These are phyloP conservation scores for Dolichopus griseipennis DNA, from an alignment of 2,888 invertebrate genomes.

Conservation along the genomic window DNA sequence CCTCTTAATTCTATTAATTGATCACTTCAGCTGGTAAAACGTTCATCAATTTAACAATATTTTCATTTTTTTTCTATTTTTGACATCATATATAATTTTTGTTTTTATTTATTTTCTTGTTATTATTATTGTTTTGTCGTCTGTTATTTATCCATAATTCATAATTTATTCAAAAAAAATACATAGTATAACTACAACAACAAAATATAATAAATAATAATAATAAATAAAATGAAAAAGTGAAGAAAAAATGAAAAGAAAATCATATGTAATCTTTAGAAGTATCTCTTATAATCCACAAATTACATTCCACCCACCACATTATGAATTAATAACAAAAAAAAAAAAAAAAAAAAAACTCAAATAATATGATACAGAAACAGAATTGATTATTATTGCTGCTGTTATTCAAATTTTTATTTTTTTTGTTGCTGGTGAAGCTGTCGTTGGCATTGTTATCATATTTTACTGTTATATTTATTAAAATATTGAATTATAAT, in stretches of 20 bases:
- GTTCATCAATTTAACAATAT: too few species aligned
- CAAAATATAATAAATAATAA: background rate
- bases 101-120: too few species aligned
- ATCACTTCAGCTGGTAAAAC: too few species aligned
- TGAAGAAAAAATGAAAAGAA: too few species aligned
- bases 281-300: slow-evolving; percentile 6
- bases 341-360: background rate
- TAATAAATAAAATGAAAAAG: too few species aligned
- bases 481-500: background rate
- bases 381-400: background rate
- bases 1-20: too few species aligned
- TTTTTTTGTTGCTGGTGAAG: background rate
- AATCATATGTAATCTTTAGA: background rate
- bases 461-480: background rate
- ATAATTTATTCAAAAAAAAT: background rate
- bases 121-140: too few species aligned
- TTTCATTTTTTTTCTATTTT: too few species aligned
- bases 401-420: background rate
- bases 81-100: too few species aligned
- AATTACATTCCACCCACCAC: slow-evolving; percentile 1
- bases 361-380: background rate
- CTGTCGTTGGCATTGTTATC: background rate
- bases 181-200: background rate
- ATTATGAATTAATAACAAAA: background rate
- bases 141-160: background rate